phyloP scores from a whole-genome alignment of 2,888 invertebrate genomes.

The Andrena hattorfiana region DNA sequence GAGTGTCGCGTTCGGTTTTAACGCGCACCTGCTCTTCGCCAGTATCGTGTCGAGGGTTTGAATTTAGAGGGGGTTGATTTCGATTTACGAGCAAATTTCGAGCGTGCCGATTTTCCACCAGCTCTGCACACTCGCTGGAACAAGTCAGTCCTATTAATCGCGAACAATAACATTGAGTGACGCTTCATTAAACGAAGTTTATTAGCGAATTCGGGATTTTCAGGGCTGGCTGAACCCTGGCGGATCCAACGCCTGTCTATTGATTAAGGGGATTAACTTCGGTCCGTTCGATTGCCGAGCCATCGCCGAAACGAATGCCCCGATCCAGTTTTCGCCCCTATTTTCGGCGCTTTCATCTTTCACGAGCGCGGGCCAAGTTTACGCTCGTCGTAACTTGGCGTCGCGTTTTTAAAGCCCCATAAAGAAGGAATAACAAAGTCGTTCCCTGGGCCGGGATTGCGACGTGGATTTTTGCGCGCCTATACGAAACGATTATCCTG shows the following conservation, averaged over 20 bases:
- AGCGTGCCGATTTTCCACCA: background rate
- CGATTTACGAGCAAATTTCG: background rate
- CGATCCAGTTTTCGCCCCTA: background rate
- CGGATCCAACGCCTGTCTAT: background rate
- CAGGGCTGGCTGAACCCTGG: background rate
- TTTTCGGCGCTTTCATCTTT: conserved; percentile 17
- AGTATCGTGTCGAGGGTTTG: background rate
- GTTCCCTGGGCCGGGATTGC: conserved; percentile 4
- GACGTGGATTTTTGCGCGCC: background rate
- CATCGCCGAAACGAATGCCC: conserved; percentile 1
- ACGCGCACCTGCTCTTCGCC: background rate
- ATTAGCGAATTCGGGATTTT: conserved; percentile 8
- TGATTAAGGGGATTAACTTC: conserved; percentile 18
- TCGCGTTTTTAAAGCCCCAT: conserved; percentile 2
- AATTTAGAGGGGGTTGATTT: background rate
- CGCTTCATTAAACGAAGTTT: conserved; percentile 16
- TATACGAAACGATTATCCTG: conserved; percentile 1
- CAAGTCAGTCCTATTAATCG: conserved; percentile 9
- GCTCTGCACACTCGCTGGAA: background rate
- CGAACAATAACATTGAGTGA: conserved; percentile 10
- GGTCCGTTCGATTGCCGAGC: background rate
- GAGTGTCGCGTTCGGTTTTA: background rate
- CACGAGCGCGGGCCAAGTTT: background rate
- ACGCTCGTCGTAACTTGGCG: conserved; percentile 17
- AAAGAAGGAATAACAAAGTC: conserved; percentile 9